These are phyloP conservation scores for Lutraria lutraria DNA, from an alignment of 2,888 invertebrate genomes.

Conservation along the genomic window DNA sequence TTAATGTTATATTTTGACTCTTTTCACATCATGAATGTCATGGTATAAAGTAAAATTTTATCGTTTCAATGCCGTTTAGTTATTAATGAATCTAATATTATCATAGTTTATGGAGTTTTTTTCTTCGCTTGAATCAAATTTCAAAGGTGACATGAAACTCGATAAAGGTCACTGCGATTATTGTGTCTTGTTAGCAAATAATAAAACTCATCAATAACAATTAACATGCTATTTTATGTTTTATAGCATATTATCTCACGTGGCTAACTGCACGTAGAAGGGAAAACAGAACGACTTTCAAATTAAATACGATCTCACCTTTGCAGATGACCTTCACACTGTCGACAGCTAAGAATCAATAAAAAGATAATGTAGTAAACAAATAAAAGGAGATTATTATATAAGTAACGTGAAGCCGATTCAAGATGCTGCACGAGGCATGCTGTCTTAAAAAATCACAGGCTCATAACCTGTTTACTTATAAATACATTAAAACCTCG, in stretches of 20 bases:
- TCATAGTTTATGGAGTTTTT: too few species aligned
- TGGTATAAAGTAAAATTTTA: too few species aligned
- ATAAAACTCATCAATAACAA: not conserved
- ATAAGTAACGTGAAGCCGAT: not conserved
- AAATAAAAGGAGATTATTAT: not conserved
- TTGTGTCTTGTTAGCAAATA: not conserved
- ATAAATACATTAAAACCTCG: too few species aligned
- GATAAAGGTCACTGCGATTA: not conserved
- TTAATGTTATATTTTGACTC: too few species aligned
- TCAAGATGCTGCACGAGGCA: too few species aligned
- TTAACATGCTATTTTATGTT: not conserved
- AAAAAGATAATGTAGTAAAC: not conserved
- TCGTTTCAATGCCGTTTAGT: too few species aligned
- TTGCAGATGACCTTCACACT: not conserved
- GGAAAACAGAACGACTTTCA: not conserved
- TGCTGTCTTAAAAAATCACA: too few species aligned
- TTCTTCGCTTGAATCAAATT: too few species aligned
- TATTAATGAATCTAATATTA: too few species aligned
- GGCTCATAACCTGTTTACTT: too few species aligned
- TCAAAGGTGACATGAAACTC: not conserved
- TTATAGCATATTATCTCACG: not conserved
- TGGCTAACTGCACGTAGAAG: not conserved
- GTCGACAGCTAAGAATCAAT: not conserved
- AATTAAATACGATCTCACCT: constrained; percentile 10
- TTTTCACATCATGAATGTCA: too few species aligned